phyloP scores from a whole-genome alignment of 2,113 vertebrate genomes.

The Sebastes schlegelii region DNA sequence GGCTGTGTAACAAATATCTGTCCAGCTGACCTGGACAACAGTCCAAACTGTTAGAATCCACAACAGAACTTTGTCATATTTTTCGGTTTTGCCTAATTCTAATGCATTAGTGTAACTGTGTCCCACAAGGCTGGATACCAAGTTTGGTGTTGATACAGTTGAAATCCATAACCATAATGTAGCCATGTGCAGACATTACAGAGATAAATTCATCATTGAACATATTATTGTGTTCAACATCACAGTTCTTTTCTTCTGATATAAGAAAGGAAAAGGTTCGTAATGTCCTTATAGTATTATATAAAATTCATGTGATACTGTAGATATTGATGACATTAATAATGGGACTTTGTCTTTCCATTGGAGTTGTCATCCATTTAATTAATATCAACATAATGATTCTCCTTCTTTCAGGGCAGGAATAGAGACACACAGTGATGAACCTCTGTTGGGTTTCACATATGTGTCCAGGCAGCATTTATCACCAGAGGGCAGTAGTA shows the following conservation, averaged over 20 bases:
- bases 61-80: no score
- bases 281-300: background rate
- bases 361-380: background rate
- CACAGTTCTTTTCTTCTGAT: background rate
- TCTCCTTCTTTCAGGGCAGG: background rate
- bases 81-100: no score
- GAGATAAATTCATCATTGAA: background rate
- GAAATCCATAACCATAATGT: background rate
- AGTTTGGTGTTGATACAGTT: no score
- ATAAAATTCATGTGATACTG: background rate
- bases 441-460: background rate
- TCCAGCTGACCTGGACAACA: no score
- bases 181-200: background rate
- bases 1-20: no score
- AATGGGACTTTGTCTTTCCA: background rate
- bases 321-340: background rate
- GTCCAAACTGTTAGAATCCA: no score
- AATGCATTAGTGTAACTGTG: no score
- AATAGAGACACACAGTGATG: background rate
- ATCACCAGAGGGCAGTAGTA: constrained; percentile 70
- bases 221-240: background rate
- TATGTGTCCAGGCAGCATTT: background rate
- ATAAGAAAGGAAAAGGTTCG: background rate
- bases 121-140: no score
- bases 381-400: background rate